Evolutionary conservation across 2,888 invertebrate species (phyloP), one percentile per base, ranked within the genome.

Genomic region (Rhamphomyia laevipes): DNA sequence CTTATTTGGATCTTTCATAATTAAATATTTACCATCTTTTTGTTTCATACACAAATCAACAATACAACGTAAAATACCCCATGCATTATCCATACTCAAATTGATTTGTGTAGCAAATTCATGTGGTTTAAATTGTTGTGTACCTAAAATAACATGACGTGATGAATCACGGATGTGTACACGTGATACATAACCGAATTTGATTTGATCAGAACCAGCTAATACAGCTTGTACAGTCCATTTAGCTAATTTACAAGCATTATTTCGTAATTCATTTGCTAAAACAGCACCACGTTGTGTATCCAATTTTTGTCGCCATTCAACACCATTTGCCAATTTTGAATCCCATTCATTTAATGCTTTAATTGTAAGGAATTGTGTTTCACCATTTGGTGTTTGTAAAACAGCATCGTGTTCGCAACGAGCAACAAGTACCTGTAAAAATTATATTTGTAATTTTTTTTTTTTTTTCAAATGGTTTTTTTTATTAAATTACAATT

Each of bases 291-390:
- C 99, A 48, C 96, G 82, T 73, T 99, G 99, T 1, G 87, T 91
- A 73, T 99, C 99, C 53, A 99, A 74, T 62, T 96, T 97, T 65
- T 94, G 91, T 46, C 97, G 80, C 99, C 99, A 99, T 64, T 99
- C 99, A 4, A 99, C 92, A 10, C 96, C 95, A 60, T 93, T 95
- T 30, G 93, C 90, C 51, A 85, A 69, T 76, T 93, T 89, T 0
- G 95, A 92, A 72, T 99, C 97, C 97, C 97, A 99, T 69, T 99
- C 99, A 73, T 99, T 99, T 17, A 99, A 76, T 0, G 99, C 95
- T 73, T 96, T 97, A 66, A 99, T 90, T 9, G 91, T 87, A 45
- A 99, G 75, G 72, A 86, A 95, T 72, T 97, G 96, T 2, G 81
- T 77, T 66, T 95, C 94, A 51, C 88, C 89, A 59, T 82, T 87